These are phyloP conservation scores for Myotis pilosus DNA, from an alignment of 2,797 vertebrate genomes.

Conservation along the genomic window DNA sequence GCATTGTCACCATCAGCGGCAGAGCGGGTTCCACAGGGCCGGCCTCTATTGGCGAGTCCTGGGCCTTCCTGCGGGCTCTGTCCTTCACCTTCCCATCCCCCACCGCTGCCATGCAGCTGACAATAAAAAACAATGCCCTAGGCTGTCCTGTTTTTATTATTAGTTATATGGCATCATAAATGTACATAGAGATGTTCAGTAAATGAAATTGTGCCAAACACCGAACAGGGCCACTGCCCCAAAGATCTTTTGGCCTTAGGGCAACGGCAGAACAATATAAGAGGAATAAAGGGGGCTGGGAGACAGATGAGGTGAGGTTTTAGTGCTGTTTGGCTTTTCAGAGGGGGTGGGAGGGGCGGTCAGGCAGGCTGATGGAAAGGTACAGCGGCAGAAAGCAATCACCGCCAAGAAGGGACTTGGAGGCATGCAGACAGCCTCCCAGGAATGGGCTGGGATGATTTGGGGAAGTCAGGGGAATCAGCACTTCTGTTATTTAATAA, in stretches of 20 bases:
- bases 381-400: background rate
- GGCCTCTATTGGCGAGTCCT: background rate
- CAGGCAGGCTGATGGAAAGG: background rate
- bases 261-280: conserved; percentile 55
- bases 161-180: conserved; percentile 71
- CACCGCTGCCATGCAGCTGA: background rate
- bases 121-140: conserved; percentile 64
- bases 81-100: conserved; percentile 31
- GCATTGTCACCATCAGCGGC: background rate
- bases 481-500: conserved; percentile 25
- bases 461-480: conserved; percentile 13
- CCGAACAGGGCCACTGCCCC: conserved; percentile 63
- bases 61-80: background rate
- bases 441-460: background rate
- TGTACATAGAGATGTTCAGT: conserved; percentile 72
- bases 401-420: background rate
- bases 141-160: conserved; percentile 72
- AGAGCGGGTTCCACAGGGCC: background rate
- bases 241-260: conserved; percentile 68
- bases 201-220: conserved; percentile 74
- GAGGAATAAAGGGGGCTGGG: conserved; percentile 52
- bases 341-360: background rate
- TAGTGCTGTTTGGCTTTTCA: background rate
- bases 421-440: background rate
- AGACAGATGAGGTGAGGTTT: conserved; percentile 47